phyloP scores from a whole-genome alignment of 2,888 invertebrate genomes.

The Diloba caeruleocephala region DNA sequence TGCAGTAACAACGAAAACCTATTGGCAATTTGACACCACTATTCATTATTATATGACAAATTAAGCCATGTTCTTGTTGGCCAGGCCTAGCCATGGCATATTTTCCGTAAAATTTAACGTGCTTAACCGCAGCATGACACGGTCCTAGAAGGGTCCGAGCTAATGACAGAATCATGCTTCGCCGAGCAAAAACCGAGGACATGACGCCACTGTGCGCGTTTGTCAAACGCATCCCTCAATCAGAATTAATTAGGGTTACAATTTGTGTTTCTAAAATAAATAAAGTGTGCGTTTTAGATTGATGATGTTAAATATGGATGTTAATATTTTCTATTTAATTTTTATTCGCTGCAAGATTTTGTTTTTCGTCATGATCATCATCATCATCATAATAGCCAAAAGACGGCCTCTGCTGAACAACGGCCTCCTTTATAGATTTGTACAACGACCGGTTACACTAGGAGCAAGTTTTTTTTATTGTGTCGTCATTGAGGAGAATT shows the following conservation, averaged over 20 bases:
- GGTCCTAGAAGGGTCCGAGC: slow-evolving; percentile 61
- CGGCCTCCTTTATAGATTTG: no score
- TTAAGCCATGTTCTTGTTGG: slow-evolving; percentile 46
- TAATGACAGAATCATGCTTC: slow-evolving; percentile 70
- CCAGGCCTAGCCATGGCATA: slow-evolving; percentile 57
- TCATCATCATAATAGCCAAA: no score
- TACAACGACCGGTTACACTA: no score
- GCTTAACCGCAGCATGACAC: slow-evolving; percentile 50
- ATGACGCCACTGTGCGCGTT: slow-evolving; percentile 56
- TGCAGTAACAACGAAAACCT: slow-evolving; percentile 17
- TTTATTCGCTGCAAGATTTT: no score
- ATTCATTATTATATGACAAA: slow-evolving; percentile 38
- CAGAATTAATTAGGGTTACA: slow-evolving; percentile 63
- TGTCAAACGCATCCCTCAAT: slow-evolving; percentile 65
- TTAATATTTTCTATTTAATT: no score
- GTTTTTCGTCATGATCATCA: no score
- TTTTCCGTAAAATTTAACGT: slow-evolving; percentile 51
- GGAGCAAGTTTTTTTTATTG: no score
- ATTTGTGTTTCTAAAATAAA: slow-evolving; percentile 36
- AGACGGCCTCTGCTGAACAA: no score
- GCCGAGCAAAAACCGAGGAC: slow-evolving; percentile 69
- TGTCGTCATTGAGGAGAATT: no score
- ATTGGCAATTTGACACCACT: slow-evolving; percentile 47
- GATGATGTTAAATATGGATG: no score
- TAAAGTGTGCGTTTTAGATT: slow-evolving; percentile 22